Evolutionary conservation across 2,797 vertebrate genomes (phyloP), one percentile per base, ranked within the genome.

Genomic region (Yasuhikotakia modesta): DNA sequence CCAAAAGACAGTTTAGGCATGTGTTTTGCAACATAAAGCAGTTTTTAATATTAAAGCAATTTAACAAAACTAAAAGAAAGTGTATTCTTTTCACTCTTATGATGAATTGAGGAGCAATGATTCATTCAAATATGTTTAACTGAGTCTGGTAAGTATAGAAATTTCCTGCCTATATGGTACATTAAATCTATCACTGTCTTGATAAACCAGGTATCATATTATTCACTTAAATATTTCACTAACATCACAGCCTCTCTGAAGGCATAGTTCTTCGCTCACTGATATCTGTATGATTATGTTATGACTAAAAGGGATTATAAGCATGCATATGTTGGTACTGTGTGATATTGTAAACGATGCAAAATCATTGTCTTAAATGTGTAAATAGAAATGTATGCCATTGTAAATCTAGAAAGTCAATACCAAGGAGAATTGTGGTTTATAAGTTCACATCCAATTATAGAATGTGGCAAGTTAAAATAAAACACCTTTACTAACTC

Each of bases 381-480:
- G 19, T 55, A 66, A 50, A 63, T 35, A 73, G 5, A 52, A 5
- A 27, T n/a, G 43, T 27, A 66, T 75, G 19, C 30, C 10, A 65
- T 10, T 21, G 5, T 43, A 19, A 57, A 55, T 45, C 21, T 66
- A 57, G 0, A 17, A 45, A 17, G 17, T 17, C 45, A 75, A 45
- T 21, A 27, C 17, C 22, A 19, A 7, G 32, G 21, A 30, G 4
- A 66, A 55, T 27, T 45, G 21, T 39, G 60, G 1, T 4, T 57
- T 6, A 72, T n/a, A 0, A 63, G 17, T 50, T 48, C 19, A 14
- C n/a, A 66, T 57, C 21, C 22, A 52, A 27, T 27, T 27, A 27
- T 27, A 27, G 27, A 27, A 70, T 39, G 39, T 52, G 16, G 60
- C 8, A 14, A 10, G 35, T 43, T 22, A 70, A 11, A 68, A 67